Conservation (phyloP, 2,797 vertebrate genomes). For the Coregonus suidteri region DNA sequence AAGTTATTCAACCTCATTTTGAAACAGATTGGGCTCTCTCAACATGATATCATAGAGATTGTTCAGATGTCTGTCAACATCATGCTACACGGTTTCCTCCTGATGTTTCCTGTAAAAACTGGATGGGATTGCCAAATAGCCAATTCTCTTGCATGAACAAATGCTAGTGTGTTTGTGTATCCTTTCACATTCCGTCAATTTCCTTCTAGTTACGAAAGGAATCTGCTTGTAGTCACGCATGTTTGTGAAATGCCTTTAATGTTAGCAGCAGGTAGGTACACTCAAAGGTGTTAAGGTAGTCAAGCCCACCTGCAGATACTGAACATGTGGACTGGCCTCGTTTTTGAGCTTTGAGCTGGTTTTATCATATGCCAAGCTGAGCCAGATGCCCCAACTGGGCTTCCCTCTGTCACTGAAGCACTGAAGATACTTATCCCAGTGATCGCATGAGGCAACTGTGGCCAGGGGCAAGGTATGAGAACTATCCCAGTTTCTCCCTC, state of each 20-base stretch:
- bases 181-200: not conserved
- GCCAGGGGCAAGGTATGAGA: conserved; percentile 43
- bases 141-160: not conserved
- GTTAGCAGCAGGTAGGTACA: not conserved
- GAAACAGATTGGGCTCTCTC: too few species aligned
- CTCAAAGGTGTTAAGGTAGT: not conserved
- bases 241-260: not conserved
- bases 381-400: not conserved
- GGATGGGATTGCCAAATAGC: not conserved
- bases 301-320: conserved; percentile 48
- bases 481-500: conserved; percentile 7
- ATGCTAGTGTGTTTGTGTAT: not conserved
- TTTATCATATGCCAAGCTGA: conserved; percentile 36
- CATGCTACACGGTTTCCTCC: too few species aligned
- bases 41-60: too few species aligned
- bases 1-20: conserved; percentile 19
- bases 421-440: conserved; percentile 5
- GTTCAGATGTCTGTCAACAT: too few species aligned
- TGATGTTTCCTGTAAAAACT: conserved; percentile 13
- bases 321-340: conserved; percentile 26
- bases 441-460: conserved; percentile 27
- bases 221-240: not conserved
- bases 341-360: conserved; percentile 36
- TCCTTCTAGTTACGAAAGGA: not conserved
- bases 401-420: conserved; percentile 3